These are phyloP conservation scores for Pelagia noctiluca DNA, from an alignment of 30 jellyfish, hydroid and myxozoan species.

Conservation along the genomic window DNA sequence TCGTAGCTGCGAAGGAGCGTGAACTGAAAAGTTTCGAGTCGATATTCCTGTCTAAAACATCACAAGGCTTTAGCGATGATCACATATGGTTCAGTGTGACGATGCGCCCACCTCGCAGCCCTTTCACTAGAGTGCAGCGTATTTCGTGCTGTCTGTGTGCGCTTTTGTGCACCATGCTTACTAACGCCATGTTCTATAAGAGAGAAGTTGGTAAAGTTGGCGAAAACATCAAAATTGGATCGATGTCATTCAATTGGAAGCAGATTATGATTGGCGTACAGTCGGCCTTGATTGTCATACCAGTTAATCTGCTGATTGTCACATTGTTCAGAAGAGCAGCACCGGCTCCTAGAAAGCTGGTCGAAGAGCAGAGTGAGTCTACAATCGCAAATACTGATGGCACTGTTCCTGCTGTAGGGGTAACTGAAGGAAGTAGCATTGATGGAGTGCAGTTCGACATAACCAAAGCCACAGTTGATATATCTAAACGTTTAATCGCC, in stretches of 20 bases:
- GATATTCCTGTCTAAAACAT: slow-evolving; percentile 69
- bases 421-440: too few relatives aligned
- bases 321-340: slow-evolving; percentile 72
- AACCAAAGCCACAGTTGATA: too few relatives aligned
- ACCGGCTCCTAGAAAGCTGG: neutral
- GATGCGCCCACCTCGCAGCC: slow-evolving; percentile 78
- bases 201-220: slow-evolving; percentile 10
- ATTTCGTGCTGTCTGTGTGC: slow-evolving; percentile 77
- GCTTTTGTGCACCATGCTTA: slow-evolving; percentile 75
- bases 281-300: slow-evolving; percentile 79
- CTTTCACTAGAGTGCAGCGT: slow-evolving; percentile 82
- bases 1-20: slow-evolving; percentile 56
- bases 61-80: slow-evolving; percentile 84
- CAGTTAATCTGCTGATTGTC: slow-evolving; percentile 68
- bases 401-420: too few relatives aligned
- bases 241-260: slow-evolving; percentile 65
- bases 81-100: slow-evolving; percentile 88
- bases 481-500: too few relatives aligned
- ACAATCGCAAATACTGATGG: too few relatives aligned
- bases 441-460: too few relatives aligned
- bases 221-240: slow-evolving; percentile 46
- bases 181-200: slow-evolving; percentile 82
- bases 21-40: slow-evolving; percentile 62
- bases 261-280: slow-evolving; percentile 74
- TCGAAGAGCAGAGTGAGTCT: neutral